Percentiles rank a stretch among this genome's conserved stretches.
These are phyloP conservation scores for Podarcis siculus DNA, from an alignment of 2,797 vertebrate species.

Conservation along the genomic window DNA sequence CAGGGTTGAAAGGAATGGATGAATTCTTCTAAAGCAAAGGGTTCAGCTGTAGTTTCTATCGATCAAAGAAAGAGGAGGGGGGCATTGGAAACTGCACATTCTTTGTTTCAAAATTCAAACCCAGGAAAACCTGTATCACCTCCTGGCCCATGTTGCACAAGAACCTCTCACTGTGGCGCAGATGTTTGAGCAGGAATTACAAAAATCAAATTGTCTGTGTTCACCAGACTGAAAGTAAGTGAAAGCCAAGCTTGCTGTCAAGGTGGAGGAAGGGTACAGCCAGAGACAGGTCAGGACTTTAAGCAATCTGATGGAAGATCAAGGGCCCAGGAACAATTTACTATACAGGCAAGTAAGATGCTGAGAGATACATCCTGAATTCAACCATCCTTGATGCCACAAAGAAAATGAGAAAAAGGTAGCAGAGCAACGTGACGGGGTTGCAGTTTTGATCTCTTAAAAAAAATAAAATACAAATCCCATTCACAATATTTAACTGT, in stretches of 20 bases:
- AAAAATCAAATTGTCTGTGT: slow-evolving; percentile 30
- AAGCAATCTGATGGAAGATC: slow-evolving; percentile 10
- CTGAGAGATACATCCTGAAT: neutral
- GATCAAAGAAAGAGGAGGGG: neutral
- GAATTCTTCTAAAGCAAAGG: neutral
- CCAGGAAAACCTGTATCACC: neutral
- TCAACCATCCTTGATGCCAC: neutral
- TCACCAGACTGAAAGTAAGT: slow-evolving; percentile 35
- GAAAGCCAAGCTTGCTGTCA: slow-evolving; percentile 37
- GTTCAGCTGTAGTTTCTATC: neutral
- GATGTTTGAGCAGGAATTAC: slow-evolving; percentile 15
- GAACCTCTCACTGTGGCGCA: neutral
- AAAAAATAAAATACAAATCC: fast-evolving
- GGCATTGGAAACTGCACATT: neutral
- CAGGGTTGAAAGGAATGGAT: neutral
- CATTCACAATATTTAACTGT: neutral
- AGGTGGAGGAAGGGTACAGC: slow-evolving; percentile 1
- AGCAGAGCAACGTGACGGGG: neutral
- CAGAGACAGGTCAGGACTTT: slow-evolving; percentile 8
- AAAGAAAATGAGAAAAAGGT: slow-evolving; percentile 15
- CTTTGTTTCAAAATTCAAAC: slow-evolving; percentile 12
- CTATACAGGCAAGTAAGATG: neutral
- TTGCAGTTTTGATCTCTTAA: neutral
- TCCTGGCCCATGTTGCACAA: neutral
- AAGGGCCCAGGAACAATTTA: slow-evolving; percentile 5